Evolutionary conservation across 2,888 invertebrate genomes (phyloP), one percentile per base, ranked within the genome.

Genomic region (Aphelenchoides bicaudatus): DNA sequence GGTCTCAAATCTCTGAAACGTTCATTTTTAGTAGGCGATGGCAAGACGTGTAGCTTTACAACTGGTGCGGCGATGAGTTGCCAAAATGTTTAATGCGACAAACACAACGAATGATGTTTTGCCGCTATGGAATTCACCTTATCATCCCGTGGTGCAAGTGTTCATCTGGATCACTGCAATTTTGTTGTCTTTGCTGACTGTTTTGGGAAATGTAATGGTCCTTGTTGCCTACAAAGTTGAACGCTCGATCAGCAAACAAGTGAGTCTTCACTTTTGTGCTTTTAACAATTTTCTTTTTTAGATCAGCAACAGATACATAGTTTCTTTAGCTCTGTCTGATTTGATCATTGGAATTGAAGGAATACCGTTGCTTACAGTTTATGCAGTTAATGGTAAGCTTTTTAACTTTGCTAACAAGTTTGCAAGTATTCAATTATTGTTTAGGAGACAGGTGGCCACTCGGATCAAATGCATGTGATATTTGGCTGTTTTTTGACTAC

Each of bases 401-500:
- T 34, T 23, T 39, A 10, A 23, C 21, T 3, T 29, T 19, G 39
- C 25, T 16, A 13, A 13, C 10, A 10, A 10, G 16, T 13, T 43
- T 13, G 46, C 3, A 46, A 4, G n/a, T 54, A 2, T 29, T 16
- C 3, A 56, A 43, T 43, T 43, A 8, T 13, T 6, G 39, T 63
- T 53, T 56, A 75, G 75, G 75, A 2, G 75, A 75, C 54, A 65
- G 72, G 2, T 75, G 75, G 75, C 75, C 75, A 2, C 52, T 75
- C 19, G 75, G 75, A 8, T 57, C 68, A 39, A 65, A 75, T 8
- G 74, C 75, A 1, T 75, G 75, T 54, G 71, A 78, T 52, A 75
- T 73, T 2, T 78, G 78, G 78, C 67, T 78, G 2, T 75, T 73
- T 39, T 61, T 78, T n/a, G 78, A 78, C 65, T 78, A 78, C 64